Base-by-base conservation (phyloP, 1,140 invertebrate species). In the Lepidurus arcticus region DNA sequence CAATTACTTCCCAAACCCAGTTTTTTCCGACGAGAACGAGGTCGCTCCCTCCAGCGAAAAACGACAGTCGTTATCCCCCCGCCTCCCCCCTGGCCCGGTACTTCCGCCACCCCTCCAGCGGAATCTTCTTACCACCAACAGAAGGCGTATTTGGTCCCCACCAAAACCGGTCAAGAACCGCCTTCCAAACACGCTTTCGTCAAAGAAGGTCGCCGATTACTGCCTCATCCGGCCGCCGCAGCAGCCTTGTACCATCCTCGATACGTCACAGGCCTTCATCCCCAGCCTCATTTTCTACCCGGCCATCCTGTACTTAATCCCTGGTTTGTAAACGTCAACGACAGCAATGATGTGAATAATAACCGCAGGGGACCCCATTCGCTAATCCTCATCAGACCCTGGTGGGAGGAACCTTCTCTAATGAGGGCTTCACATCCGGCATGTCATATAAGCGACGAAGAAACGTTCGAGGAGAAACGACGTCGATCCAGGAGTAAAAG, bases 11-110 rank as follows among this genome's bases (percentile, higher is more conserved):
- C 53, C 53, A 65, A 65, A 65, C 53, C 53, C 53, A 65, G 53
- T 65, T 65, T 65, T 65, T 65, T 65, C 13, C 53, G 53, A 65
- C 53, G 53, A 13, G 53, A 65, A 65, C 53, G 53, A 65, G 53
- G 53, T 65, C 53, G 53, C 53, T 65, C 53, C 53, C 53, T 65
- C 21, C 53, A 65, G 53, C 53, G 8, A 65, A 65, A 65, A 65
- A 21, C 53, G 53, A 65, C 53, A 65, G 9, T 7, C 13, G 21
- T 21, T 16, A 13, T 21, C 7, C 45, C 45, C 16, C 45, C 45
- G 5, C 53, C 53, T 65, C 53, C 53, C 21, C 53, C 53, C 2
- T n/a, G 16, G 53, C 53, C 53, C 53, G 21, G 53, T 21, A 65
- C 13, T 65, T 65, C 53, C 53, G 47, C 13, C 13, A 13, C 9